Evolutionary conservation across 2,113 vertebrate genomes (phyloP).

Genomic region (Seriola rivoliana): DNA sequence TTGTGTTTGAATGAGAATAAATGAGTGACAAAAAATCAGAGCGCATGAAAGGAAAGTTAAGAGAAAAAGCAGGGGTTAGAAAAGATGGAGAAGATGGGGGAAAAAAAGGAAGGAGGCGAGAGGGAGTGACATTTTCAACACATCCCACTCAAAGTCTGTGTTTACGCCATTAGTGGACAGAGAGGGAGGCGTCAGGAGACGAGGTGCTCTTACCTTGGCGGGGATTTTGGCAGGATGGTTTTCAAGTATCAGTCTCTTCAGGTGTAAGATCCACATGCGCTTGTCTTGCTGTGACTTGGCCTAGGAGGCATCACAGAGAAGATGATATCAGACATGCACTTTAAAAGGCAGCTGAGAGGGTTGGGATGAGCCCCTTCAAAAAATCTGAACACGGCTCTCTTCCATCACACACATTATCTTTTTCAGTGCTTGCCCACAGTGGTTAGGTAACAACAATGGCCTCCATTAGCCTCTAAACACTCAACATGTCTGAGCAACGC

Average conservation of each 20-base stretch:
- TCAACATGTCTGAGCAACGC: constrained; percentile 68
- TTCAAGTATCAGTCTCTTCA: constrained; percentile 98
- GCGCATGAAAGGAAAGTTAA: not conserved
- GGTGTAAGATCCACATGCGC: constrained; percentile 96
- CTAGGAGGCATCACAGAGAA: constrained; percentile 78
- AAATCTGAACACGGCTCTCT: constrained; percentile 20
- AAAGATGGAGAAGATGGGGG: constrained; percentile 6
- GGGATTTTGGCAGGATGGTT: constrained; percentile 99
- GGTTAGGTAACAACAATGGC: constrained; percentile 61
- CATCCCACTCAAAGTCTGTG: constrained; percentile 40
- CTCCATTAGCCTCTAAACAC: constrained; percentile 35
- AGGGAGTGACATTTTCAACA: constrained; percentile 30
- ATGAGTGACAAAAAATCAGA: constrained; percentile 7
- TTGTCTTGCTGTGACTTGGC: constrained; percentile 98
- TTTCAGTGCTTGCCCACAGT: constrained; percentile 25
- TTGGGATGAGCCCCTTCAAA: constrained; percentile 29
- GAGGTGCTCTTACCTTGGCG: constrained; percentile 90
- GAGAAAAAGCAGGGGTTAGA: not conserved
- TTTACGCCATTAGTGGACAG: constrained; percentile 10
- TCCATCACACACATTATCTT: constrained; percentile 55
- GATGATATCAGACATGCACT: constrained; percentile 45
- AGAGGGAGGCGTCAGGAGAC: constrained; percentile 12
- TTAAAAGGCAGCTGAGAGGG: constrained; percentile 38
- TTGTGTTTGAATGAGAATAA: constrained; percentile 15
- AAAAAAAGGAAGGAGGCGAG: not conserved